Evolutionary conservation across 2,797 vertebrate species (phyloP), one percentile per base, ranked within the genome.

Genomic region (Ispidina picta): DNA sequence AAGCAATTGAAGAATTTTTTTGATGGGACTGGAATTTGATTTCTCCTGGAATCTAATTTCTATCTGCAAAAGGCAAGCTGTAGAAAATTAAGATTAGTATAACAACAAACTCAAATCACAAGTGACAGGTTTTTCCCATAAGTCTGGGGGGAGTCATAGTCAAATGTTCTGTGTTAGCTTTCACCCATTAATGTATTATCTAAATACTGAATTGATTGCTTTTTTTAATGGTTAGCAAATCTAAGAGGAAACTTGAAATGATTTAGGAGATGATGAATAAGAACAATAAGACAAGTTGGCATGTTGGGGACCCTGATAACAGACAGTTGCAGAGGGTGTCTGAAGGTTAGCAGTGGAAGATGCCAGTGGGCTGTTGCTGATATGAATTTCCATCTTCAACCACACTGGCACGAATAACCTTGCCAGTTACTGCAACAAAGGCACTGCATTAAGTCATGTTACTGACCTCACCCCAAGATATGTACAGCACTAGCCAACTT

Each of bases 391-490:
- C 39, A 20, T 62, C 15, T 63, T 77, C 35, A 68, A 0, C 29
- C 73, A 28, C 44, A 4, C 46, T 62, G 29, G 68, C 72, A 66
- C 31, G 74, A 69, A 64, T 49, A 39, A 74, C 31, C 26, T 4
- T 7, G 11, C 17, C 31, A 51, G 70, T 86, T 65, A 29, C 41
- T 72, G 80, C 80, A 73, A 20, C 58, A 66, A 22, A 64, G 52
- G 68, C 5, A 3, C 56, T 58, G 64, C 37, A 6, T 55, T 44
- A 54, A 10, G 2, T 7, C 33, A 14, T 6, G 0, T 25, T 59
- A 44, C 83, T 88, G 74, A 83, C 84, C 37, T 84, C 29, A 64
- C 68, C 87, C 81, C 85, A 62, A 81, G 83, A 83, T 86, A 83
- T 1, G 8, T 74, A 74, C 33, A 73, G 55, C 33, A 8, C 75